phyloP scores from a whole-genome alignment of 35 echinoderm and acorn worm species.

The Chiridota heheva region DNA sequence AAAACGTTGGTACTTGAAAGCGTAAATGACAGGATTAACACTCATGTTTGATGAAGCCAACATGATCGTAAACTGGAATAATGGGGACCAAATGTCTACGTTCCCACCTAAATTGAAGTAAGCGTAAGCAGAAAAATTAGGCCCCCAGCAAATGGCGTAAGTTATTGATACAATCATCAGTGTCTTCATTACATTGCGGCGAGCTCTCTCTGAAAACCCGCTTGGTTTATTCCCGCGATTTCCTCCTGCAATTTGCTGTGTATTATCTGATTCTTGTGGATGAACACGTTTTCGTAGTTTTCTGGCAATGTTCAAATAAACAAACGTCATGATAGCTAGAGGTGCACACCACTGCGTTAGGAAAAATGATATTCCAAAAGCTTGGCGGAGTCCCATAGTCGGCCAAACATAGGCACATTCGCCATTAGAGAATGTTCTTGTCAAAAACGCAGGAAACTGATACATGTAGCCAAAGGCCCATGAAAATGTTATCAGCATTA shows the following conservation, averaged over 20 bases:
- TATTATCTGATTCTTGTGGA: not conserved
- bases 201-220: not conserved
- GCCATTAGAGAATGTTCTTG: slow-evolving; percentile 14
- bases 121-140: slow-evolving; percentile 29
- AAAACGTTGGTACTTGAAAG: slow-evolving; percentile 31
- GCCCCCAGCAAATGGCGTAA: slow-evolving; percentile 53
- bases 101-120: slow-evolving; percentile 43
- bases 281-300: not conserved
- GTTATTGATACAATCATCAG: slow-evolving; percentile 34
- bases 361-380: slow-evolving; percentile 37
- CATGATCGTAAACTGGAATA: not conserved
- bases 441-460: slow-evolving; percentile 40
- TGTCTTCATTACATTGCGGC: slow-evolving; percentile 51
- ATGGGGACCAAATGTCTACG: slow-evolving; percentile 30
- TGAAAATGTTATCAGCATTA: not conserved
- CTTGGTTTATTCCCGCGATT: not conserved
- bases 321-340: slow-evolving; percentile 28
- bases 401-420: slow-evolving; percentile 38
- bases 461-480: slow-evolving; percentile 44
- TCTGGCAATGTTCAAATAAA: slow-evolving; percentile 38
- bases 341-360: slow-evolving; percentile 32
- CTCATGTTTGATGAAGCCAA: slow-evolving; percentile 24
- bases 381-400: not conserved
- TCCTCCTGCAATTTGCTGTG: not conserved
- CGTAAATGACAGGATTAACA: slow-evolving; percentile 38